Evolutionary conservation across 2,797 vertebrate species (phyloP).

Genomic region (Hyperoplus lanceolatus): DNA sequence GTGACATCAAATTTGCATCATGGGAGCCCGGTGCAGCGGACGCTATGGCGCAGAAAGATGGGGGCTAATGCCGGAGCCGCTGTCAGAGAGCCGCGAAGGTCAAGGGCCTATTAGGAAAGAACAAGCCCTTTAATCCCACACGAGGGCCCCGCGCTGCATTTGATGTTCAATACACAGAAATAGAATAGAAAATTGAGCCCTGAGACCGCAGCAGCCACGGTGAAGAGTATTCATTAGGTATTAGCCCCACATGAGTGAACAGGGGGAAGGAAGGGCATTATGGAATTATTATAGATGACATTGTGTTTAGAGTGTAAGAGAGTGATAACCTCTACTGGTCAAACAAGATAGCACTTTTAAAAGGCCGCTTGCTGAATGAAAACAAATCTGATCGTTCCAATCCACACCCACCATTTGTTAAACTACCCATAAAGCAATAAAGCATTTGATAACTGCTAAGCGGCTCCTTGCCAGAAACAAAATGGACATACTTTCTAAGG

Average conservation of each 20-base stretch:
- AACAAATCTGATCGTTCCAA: constrained; percentile 13
- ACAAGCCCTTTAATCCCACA: constrained; percentile 81
- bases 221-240: constrained; percentile 67
- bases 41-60: constrained; percentile 65
- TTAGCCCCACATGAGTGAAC: constrained; percentile 45
- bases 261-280: constrained; percentile 40
- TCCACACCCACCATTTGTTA: constrained; percentile 9
- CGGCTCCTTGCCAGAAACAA: constrained; percentile 25
- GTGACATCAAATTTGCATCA: constrained; percentile 95
- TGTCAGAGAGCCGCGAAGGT: constrained; percentile 88
- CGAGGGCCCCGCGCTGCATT: constrained; percentile 74
- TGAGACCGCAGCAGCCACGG: constrained; percentile 56
- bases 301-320: constrained; percentile 45
- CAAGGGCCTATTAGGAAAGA: constrained; percentile 88
- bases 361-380: constrained; percentile 5
- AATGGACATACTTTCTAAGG: constrained; percentile 29
- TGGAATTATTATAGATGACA: constrained; percentile 54
- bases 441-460: constrained; percentile 3
- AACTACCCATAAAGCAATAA: constrained; percentile 18
- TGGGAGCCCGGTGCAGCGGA: constrained; percentile 82
- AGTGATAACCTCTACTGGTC: constrained; percentile 39
- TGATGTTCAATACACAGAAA: constrained; percentile 77
- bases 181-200: constrained; percentile 75
- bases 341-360: constrained; percentile 20
- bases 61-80: constrained; percentile 83